Base-by-base conservation (phyloP, 2,888 invertebrate genomes). In the Leucophenga montana region DNA sequence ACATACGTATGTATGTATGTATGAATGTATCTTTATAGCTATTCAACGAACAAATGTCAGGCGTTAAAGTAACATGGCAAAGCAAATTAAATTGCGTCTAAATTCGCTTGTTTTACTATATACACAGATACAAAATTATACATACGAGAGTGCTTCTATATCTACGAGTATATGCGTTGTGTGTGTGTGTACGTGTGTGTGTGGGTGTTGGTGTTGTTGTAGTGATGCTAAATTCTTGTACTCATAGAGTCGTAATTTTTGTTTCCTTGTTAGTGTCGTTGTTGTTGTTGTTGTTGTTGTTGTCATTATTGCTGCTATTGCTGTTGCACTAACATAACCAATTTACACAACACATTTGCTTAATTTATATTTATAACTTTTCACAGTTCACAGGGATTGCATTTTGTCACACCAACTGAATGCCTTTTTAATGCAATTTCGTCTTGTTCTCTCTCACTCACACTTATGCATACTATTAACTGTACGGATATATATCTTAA, bases 281-380 rank as follows among this genome's bases (percentile, higher is more conserved):
- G 44, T 70, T n/a, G n/a, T n/a, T 56, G 48, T 50, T 74, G 31
- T 27, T 64, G 59, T 48, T 68, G 67, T 71, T 20, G 31, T 44
- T 11, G 16, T 33, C 50, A 57, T 44, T 65, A 14, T 48, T 64
- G 48, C 1, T 64, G 3, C 27, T 57, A 6, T 48, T 59, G 62
- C 31, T 48, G 72, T 59, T 69, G 68, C 67, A 66, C 67, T 66
- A 75, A 70, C 79, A 81, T 75, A 72, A 79, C 77, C 78, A 80
- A 78, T 82, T 80, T 80, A 80, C 77, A 73, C 82, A 82, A 78
- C 78, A 80, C 84, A 83, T 80, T 80, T 83, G 80, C 84, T 80
- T 80, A 80, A 80, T 80, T 82, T 80, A 83, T 83, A 83, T 80
- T 83, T 83, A 83, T 80, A 83, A 80, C 80, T 75, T 61, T 61